Evolutionary conservation across 2,888 invertebrate genomes (phyloP), one percentile per base, ranked within the genome.

Genomic region (Drosophila prolongata): DNA sequence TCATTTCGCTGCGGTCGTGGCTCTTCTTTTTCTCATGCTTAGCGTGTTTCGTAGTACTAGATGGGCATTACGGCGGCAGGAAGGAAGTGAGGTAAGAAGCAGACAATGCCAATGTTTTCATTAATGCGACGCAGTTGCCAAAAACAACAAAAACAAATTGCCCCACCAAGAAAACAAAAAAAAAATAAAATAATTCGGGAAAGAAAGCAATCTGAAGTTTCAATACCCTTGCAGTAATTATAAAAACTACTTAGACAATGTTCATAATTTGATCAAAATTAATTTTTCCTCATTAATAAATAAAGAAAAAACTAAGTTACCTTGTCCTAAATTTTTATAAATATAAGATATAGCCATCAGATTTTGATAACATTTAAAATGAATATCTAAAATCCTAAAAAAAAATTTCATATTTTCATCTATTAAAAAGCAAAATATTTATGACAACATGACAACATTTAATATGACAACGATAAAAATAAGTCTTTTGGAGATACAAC

Each of bases 51-150:
- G 16, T 52, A 54, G 62, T 61, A 66, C 47, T 66, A 78, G 66
- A 24, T 55, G 53, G 56, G 77, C 61, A 79, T 61, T 57, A 44
- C 76, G 71, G 71, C 27, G 46, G 75, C 77, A 85, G 86, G 84
- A 88, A 85, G 84, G 89, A 82, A 89, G 88, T 85, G 86, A 60
- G 74, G 77, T 55, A 89, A 82, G 87, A 75, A 79, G 78, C 73
- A 78, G 80, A 89, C 88, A 89, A 83, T 85, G 86, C 86, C 86
- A 87, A 83, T 76, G 76, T 89, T 84, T 89, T 89, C 85, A 85
- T 89, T 89, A 89, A 82, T 82, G 87, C 80, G 89, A 58, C 80
- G 88, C 73, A 76, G 82, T 73, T 87, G 84, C 88, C 79, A 86
- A 88, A 78, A 86, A 81, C 82, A 61, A 53, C 80, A 75, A 68